Percentiles rank a stretch among this genome's conserved stretches.
These are phyloP conservation scores for Drosophila grimshawi DNA, from an alignment of 1,140 invertebrate species.

Conservation along the genomic window DNA sequence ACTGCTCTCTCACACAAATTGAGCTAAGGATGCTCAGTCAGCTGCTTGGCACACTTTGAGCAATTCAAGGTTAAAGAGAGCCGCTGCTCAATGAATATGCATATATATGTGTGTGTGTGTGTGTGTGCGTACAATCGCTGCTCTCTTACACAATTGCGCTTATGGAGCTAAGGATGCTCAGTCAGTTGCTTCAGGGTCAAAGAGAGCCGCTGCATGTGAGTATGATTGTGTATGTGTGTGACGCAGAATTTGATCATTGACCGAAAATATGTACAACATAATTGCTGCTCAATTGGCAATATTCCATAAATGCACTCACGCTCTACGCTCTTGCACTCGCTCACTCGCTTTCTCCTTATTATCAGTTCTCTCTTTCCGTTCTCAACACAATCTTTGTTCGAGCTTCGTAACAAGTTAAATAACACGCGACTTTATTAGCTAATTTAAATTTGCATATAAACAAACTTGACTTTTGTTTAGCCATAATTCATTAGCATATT, in stretches of 20 bases:
- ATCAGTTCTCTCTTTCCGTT: neutral
- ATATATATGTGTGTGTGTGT: too few relatives aligned
- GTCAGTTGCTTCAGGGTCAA: neutral
- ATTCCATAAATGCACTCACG: conserved; percentile 13
- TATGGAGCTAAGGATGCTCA: too few relatives aligned
- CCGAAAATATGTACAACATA: neutral
- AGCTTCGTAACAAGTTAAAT: conserved; percentile 8
- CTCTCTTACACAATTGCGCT: too few relatives aligned
- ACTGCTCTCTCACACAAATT: too few relatives aligned
- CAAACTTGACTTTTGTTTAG: conserved; percentile 2
- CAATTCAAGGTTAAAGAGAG: too few relatives aligned
- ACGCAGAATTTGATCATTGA: neutral
- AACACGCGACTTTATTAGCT: conserved; percentile 21
- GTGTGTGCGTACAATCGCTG: too few relatives aligned
- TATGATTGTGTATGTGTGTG: neutral
- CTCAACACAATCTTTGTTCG: conserved; percentile 13
- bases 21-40: too few relatives aligned
- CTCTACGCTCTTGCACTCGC: neutral
- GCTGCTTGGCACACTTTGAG: too few relatives aligned
- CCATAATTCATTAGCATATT: neutral
- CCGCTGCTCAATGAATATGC: too few relatives aligned
- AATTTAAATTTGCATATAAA: conserved; percentile 24
- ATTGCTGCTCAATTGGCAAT: conserved; percentile 28
- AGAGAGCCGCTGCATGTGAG: too few relatives aligned
- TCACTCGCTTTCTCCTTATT: neutral